Evolutionary conservation across 2,113 vertebrate genomes (phyloP).

Genomic region (Ibidorhyncha struthersii): DNA sequence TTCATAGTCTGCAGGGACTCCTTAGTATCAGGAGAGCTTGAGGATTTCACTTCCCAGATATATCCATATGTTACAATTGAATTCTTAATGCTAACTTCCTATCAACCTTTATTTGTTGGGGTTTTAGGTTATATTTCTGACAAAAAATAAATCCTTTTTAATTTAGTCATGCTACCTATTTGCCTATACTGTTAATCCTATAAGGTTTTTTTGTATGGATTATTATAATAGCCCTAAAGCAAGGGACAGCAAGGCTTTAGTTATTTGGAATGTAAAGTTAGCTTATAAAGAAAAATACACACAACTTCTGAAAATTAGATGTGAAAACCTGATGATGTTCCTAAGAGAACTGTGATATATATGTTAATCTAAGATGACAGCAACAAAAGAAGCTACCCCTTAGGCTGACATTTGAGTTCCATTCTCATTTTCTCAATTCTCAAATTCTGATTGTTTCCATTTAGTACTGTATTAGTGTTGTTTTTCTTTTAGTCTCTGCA

Average conservation of each 20-base stretch:
- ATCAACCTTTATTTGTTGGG: conserved; percentile 93
- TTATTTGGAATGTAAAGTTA: conserved; percentile 86
- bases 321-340: conserved; percentile 56
- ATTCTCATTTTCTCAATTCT: conserved; percentile 49
- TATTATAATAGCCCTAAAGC: conserved; percentile 87
- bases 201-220: conserved; percentile 88
- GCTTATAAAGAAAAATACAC: conserved; percentile 85
- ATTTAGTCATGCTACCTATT: conserved; percentile 87
- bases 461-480: conserved; percentile 39
- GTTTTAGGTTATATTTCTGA: conserved; percentile 63
- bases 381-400: conserved; percentile 29
- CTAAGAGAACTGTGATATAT: conserved; percentile 63
- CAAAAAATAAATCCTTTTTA: conserved; percentile 82
- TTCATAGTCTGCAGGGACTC: conserved; percentile 75
- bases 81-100: conserved; percentile 81
- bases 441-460: conserved; percentile 43
- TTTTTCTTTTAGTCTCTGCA: conserved; percentile 64
- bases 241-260: conserved; percentile 74
- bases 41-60: conserved; percentile 67
- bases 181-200: conserved; percentile 88
- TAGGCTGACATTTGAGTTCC: conserved; percentile 27
- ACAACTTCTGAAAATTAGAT: conserved; percentile 87
- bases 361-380: conserved; percentile 60
- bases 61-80: conserved; percentile 72
- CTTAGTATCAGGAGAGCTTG: conserved; percentile 72